Evolutionary conservation across 2,113 vertebrate species (phyloP).

Genomic region (Pycnonotus jocosus): DNA sequence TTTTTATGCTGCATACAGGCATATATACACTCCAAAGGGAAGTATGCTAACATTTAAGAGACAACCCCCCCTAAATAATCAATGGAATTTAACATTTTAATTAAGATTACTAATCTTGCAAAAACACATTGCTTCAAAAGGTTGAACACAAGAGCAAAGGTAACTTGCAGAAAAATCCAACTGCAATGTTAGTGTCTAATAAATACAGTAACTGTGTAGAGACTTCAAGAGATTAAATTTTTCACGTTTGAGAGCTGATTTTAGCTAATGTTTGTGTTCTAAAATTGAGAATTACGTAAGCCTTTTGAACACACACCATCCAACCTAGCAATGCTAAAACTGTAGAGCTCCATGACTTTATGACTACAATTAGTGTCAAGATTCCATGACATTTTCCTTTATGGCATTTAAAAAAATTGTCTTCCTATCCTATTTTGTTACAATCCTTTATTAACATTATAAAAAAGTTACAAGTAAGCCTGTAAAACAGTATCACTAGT

Average conservation of each 20-base stretch:
- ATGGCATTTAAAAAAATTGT: not conserved
- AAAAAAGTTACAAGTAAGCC: not conserved
- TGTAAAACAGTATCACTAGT: not conserved
- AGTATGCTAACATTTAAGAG: not conserved
- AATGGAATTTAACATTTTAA: not conserved
- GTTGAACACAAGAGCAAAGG: not conserved
- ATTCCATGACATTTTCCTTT: not conserved
- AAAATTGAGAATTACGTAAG: not conserved
- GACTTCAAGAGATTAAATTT: not conserved
- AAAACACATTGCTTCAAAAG: not conserved
- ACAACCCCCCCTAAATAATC: not conserved
- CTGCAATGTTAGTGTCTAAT: not conserved
- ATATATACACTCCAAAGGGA: not conserved
- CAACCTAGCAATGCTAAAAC: not conserved
- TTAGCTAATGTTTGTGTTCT: not conserved
- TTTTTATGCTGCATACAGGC: not conserved
- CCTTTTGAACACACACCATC: not conserved
- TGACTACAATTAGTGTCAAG: not conserved
- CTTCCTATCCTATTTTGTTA: not conserved
- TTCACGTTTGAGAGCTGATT: not conserved
- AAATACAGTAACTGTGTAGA: not conserved
- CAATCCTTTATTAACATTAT: not conserved
- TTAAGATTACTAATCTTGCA: not conserved
- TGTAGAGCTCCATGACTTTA: not conserved
- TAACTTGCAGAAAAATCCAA: not conserved